Base-by-base conservation (phyloP, 2,797 vertebrate genomes). In the Crenichthys baileyi region DNA sequence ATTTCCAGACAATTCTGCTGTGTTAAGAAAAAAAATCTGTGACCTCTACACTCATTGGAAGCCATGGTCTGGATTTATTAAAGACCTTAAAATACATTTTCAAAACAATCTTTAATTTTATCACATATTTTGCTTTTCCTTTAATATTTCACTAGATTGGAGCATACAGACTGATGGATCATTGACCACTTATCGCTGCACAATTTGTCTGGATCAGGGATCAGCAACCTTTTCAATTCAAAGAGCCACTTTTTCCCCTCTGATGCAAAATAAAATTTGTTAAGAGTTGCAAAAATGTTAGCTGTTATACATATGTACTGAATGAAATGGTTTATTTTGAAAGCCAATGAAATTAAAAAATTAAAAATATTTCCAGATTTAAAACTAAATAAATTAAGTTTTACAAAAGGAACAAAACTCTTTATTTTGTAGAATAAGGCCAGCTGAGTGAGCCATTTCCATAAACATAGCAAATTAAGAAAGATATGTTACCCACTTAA, bases 1-100 rank as follows among this genome's bases (percentile, higher is more conserved):
- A 83, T 84, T 78, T 79, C 5, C 26, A 60, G 55, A 26, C 41
- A 60, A 26, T 26, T 46, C 60, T 67, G 20, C 36, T 41, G 36
- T 31, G 1, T 63, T 36, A 20, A 41, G 9, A 41, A 41, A 4
- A 4, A n/a, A 67, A 67, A 41, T 20, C 18, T 20, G 39, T 68
- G 65, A 68, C 65, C 65, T 41, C 20, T 44, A 13, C 11, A 15
- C 65, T 51, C 16, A 18, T 51, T 51, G 16, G 16, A 51, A 58
- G 24, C 24, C 55, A 7, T 70, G 41, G 24, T 70, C 39, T 6
- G 41, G 41, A 70, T 70, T n/a, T 46, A 15, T 70, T 15, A 70
- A 70, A 70, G 18, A 53, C 51, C 51, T 22, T 20, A 53, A 53
- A 22, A 53, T 20, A 70, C 12, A n/a, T 70, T 70, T n/a, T n/a